Base-by-base conservation (phyloP, 2,888 invertebrate genomes). In the Drosophila nr. perissopoda region DNA sequence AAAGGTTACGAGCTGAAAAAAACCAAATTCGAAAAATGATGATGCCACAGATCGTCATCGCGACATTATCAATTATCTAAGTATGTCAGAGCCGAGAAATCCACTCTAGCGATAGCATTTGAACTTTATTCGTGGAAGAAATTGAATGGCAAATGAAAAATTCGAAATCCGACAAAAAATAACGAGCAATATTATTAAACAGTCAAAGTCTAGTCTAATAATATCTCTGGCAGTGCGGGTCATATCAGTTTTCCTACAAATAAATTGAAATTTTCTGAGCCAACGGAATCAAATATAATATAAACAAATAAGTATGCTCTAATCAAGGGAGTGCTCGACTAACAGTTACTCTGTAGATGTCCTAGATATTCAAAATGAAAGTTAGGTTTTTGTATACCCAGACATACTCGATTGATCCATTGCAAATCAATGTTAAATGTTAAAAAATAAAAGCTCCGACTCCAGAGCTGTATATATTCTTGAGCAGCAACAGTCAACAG, bases 201-300 rank as follows among this genome's bases (percentile, higher is more conserved):
- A 63, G 54, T 54, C 68, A 78, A 49, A 53, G 72, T 68, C 57
- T 59, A 53, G 71, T 49, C 56, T 57, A 67, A 68, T 63, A 64
- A 59, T 73, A 79, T 53, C 54, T 70, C 33, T 21, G 21, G 36
- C 54, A 67, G 57, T 27, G 64, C 56, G 65, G 52, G 36, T 40
- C 63, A 65, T 70, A 79, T 79, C 73, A 70, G 73, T 73, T 79
- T 82, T 62, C 82, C 25, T 21, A 63, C 40, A 29, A 34, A 38
- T 29, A n/a, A 68, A 78, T 78, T 73, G 56, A 82, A 82, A 82
- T 70, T 62, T 69, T 78, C 73, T 25, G 27, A 7, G 51, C n/a
- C 29, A 2, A n/a, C 6, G 13, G 1, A 0, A 29, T n/a, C n/a
- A 29, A 51, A 29, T 8, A 8, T 4, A 45, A 16, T 25, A 16